Evolutionary conservation across 2,888 invertebrate genomes (phyloP), one percentile per base, ranked within the genome.

Genomic region (Lycocerus yunnanus): DNA sequence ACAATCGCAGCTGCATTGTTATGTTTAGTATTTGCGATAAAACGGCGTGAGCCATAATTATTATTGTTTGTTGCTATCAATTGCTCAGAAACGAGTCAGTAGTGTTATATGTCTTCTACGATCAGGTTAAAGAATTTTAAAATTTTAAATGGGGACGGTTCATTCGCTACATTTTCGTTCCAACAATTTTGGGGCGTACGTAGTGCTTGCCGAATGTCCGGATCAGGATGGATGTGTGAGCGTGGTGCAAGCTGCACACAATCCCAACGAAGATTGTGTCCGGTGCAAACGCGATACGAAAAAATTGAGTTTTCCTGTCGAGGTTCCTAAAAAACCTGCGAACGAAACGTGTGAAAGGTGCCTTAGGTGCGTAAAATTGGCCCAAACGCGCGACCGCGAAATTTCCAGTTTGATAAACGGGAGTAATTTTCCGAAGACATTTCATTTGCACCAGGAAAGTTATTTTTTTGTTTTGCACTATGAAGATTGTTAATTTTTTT

Each of bases 101-200:
- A 9, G 14, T 13, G 20, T 65, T 13, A 11, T 9, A 20, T 65
- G 20, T 65, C 65, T 65, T 65, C n/a, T 14, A 6, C 21, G 65
- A 65, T 14, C 8, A 65, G 21, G 43, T 43, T n/a, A 43, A 43
- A 43, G 5, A 8, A n/a, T 13, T 15, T n/a, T n/a, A n/a, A n/a
- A n/a, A n/a, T n/a, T n/a, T n/a, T n/a, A n/a, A 43, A 73, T 73
- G 73, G 73, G 73, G 6, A 20, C 24, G 8, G 21, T 58, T 15
- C 66, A 73, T 4, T 73, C 73, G 1, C 4, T 73, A 18, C 3
- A 63, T n/a, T 18, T 67, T 11, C 67, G 63, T 16, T 71, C 59
- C 16, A 60, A 73, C 5, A 66, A 63, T 67, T 70, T 74, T 58
- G 71, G 71, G 13, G 15, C 69, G 15, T 74, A 68, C 58, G 58